These are phyloP conservation scores for Scaptodrosophila latifasciaeformis DNA, from an alignment of 2,888 invertebrate species.

Conservation along the genomic window DNA sequence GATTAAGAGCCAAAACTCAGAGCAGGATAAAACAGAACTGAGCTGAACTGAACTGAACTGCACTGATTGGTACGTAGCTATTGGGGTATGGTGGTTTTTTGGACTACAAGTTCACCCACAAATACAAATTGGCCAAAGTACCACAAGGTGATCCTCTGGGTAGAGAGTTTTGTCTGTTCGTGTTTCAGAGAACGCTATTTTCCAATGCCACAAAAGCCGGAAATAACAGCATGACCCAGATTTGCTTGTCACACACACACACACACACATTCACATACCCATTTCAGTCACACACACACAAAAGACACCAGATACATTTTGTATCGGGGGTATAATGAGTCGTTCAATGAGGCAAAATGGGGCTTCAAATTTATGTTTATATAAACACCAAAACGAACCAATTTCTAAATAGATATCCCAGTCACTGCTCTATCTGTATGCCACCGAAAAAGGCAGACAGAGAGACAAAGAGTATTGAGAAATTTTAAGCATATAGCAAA, in stretches of 20 bases:
- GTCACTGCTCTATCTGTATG: too few species aligned
- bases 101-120: slow-evolving; percentile 27
- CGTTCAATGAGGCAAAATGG: too few species aligned
- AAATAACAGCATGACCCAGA: slow-evolving; percentile 62
- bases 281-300: neutral
- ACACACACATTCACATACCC: neutral
- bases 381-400: slow-evolving; percentile 15
- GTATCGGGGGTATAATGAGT: too few species aligned
- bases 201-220: slow-evolving; percentile 53
- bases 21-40: too few species aligned
- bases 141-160: slow-evolving; percentile 47
- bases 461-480: too few species aligned
- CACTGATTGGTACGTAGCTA: too few species aligned
- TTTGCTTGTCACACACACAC: slow-evolving; percentile 27
- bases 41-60: too few species aligned
- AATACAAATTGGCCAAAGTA: slow-evolving; percentile 52
- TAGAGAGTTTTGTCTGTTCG: slow-evolving; percentile 13
- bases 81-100: too few species aligned
- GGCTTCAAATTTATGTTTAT: slow-evolving; percentile 25
- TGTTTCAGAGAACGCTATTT: too few species aligned
- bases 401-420: neutral
- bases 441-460: too few species aligned
- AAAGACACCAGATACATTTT: neutral
- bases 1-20: too few species aligned
- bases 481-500: slow-evolving; percentile 18